phyloP scores from a whole-genome alignment of 37 sponge, comb jelly and placozoan species.

The Aplysina aerophoba region DNA sequence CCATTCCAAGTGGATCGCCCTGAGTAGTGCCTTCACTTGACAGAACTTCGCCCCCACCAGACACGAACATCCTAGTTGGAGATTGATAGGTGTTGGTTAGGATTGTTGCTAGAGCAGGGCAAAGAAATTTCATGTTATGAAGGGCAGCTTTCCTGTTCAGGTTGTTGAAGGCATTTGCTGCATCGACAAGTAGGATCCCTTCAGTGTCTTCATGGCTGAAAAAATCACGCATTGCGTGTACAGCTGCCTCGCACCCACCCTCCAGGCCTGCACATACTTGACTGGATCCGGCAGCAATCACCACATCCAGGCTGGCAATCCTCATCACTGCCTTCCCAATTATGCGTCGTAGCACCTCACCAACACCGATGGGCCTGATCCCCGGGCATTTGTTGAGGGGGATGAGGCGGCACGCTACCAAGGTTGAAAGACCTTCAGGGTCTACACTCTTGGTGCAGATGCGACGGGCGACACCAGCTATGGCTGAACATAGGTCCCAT shows the following conservation, averaged over 20 bases:
- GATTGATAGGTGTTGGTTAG: constrained; percentile 44
- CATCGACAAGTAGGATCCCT: too few species aligned
- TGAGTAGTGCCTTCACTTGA: constrained; percentile 60
- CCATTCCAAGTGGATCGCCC: constrained; percentile 53
- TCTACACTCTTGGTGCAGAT: constrained; percentile 12
- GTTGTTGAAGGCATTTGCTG: too few species aligned
- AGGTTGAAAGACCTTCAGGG: constrained; percentile 20
- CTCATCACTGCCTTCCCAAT: neutral
- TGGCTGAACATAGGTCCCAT: constrained; percentile 10
- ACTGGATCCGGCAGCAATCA: neutral
- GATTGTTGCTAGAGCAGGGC: constrained; percentile 33
- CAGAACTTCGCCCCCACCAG: constrained; percentile 36
- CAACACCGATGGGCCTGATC: constrained; percentile 21
- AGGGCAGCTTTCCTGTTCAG: too few species aligned
- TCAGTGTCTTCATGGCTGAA: neutral
- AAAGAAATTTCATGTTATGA: too few species aligned
- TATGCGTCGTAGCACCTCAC: constrained; percentile 4
- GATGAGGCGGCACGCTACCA: constrained; percentile 5
- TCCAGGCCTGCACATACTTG: neutral
- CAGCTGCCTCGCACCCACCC: constrained; percentile 7
- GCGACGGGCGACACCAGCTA: constrained; percentile 1
- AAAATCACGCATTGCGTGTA: constrained; percentile 8
- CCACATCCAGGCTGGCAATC: neutral
- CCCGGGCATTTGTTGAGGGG: constrained; percentile 3
- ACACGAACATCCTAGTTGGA: constrained; percentile 16